Percentiles rank a stretch among this genome's conserved stretches.
These are phyloP conservation scores for Actenoides lindsayi DNA, from an alignment of 2,113 vertebrate species.

Conservation along the genomic window DNA sequence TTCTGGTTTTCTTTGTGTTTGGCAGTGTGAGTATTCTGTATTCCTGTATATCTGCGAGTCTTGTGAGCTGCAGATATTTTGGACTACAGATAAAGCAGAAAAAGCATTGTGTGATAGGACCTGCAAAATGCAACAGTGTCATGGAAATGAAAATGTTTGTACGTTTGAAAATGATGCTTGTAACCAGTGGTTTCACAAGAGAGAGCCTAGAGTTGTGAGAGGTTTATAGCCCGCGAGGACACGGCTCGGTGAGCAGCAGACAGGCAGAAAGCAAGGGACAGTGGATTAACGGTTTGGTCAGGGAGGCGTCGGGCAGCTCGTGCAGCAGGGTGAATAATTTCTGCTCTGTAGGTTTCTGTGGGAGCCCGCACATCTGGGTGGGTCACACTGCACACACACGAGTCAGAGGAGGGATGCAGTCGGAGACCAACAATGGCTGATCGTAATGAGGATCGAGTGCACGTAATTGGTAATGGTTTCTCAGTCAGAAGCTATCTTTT, in stretches of 20 bases:
- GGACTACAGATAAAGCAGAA: not conserved
- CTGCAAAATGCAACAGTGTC: not conserved
- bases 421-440: not conserved
- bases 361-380: not conserved
- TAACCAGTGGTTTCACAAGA: not conserved
- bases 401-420: not conserved
- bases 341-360: not conserved
- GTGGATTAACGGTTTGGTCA: not conserved
- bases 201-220: not conserved
- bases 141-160: not conserved
- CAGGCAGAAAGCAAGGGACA: not conserved
- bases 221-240: not conserved
- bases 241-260: not conserved
- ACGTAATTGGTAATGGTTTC: not conserved
- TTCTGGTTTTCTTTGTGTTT: not conserved
- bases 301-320: not conserved
- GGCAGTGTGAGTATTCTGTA: too few relatives aligned
- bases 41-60: not conserved
- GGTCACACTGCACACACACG: not conserved
- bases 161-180: not conserved
- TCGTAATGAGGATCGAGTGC: not conserved
- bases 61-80: not conserved
- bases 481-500: not conserved
- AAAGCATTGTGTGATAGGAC: fast-evolving
- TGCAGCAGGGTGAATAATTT: not conserved